Evolutionary conservation across 2,797 vertebrate species (phyloP), one percentile per base, ranked within the genome.

Genomic region (Gadopsis marmoratus): DNA sequence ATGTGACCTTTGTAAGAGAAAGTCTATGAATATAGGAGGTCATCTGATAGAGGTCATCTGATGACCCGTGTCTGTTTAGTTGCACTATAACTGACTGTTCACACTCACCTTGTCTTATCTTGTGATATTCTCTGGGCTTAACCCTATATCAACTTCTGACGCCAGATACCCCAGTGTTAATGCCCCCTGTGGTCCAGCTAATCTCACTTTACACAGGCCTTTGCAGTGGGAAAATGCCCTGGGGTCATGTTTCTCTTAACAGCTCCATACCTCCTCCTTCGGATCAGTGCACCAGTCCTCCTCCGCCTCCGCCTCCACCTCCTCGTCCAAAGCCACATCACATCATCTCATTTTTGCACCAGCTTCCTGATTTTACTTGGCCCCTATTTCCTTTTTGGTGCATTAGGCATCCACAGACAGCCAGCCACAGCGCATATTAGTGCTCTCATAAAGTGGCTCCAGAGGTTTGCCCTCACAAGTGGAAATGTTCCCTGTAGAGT

Each of bases 401-500:
- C 83, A 91, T 92, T 91, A 91, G 59, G 61, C 70, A 17, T 70
- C 75, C 79, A 39, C 71, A 60, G 58, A 67, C 82, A 72, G 8
- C 19, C 54, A 63, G 76, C 90, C 88, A 68, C 89, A 90, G 85
- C 74, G 26, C 58, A 55, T 70, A 65, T 91, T 81, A 91, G 82
- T 82, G 83, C 86, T 86, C 69, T 86, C 67, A 51, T 72, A 88
- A 79, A 86, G 82, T 82, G 81, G 71, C 85, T 86, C 65, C 77
- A 66, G 87, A 90, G 89, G 86, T 90, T 78, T 77, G 78, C 74
- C 83, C 53, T 85, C 87, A 80, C 64, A 81, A 84, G 84, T 85
- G 82, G 76, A 83, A 86, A 85, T 86, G 85, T 88, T 92, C 88
- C 89, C 90, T 63, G 71, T 62, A 78, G 91, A 89, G 81, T 82